phyloP scores from a whole-genome alignment of 2,888 invertebrate species.

The Smittia sp. region DNA sequence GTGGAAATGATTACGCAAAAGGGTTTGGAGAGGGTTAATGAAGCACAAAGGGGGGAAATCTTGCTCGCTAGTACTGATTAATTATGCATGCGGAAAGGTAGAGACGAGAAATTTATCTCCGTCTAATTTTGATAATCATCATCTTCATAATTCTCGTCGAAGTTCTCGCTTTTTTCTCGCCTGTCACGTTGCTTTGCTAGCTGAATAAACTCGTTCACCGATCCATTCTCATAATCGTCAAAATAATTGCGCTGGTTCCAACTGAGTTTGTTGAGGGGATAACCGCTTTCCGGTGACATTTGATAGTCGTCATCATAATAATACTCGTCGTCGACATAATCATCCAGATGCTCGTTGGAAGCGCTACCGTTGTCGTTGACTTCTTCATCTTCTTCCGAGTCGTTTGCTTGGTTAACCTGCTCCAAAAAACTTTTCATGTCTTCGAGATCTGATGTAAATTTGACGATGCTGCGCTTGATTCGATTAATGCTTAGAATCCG shows the following conservation, averaged over 20 bases:
- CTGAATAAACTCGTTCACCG: constrained; percentile 37
- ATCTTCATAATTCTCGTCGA: constrained; percentile 5
- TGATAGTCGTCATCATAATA: constrained; percentile 29
- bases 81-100: constrained; percentile 7
- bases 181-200: constrained; percentile 32
- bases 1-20: neutral
- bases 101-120: neutral
- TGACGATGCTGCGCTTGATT: constrained; percentile 37
- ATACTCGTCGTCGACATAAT: constrained; percentile 8
- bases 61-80: constrained; percentile 21
- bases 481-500: constrained; percentile 31
- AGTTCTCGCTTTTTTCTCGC: constrained; percentile 8
- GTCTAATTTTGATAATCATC: constrained; percentile 12
- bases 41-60: neutral
- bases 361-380: neutral
- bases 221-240: constrained; percentile 39
- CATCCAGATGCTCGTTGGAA: neutral
- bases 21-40: neutral
- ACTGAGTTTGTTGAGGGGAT: neutral
- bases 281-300: neutral
- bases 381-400: constrained; percentile 18
- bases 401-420: constrained; percentile 15
- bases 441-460: neutral
- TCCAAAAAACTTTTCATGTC: constrained; percentile 34
- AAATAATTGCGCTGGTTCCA: neutral